Conservation (phyloP, 2,888 invertebrate species). For the Eilema caniola region DNA sequence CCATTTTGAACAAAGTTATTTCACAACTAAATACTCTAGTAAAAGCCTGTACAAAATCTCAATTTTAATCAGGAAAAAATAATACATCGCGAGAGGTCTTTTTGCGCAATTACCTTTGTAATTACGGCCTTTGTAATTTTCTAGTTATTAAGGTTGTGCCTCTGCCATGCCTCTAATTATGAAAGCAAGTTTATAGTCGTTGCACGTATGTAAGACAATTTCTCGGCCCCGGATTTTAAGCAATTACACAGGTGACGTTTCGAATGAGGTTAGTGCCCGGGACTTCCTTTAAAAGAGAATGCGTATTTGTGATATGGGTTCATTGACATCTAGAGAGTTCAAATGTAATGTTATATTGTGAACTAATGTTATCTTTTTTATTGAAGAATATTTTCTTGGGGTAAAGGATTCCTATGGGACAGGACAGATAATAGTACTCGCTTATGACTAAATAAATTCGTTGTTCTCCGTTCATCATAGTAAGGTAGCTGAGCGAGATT, state of each 20-base stretch:
- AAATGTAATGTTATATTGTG: background rate
- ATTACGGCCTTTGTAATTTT: slow-evolving; percentile 50
- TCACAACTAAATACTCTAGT: slow-evolving; percentile 19
- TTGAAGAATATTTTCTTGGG: background rate
- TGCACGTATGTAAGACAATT: slow-evolving; percentile 34
- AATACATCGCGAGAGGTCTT: slow-evolving; percentile 23
- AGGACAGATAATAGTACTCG: too few relatives aligned
- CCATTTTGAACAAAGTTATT: slow-evolving; percentile 26
- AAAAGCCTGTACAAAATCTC: slow-evolving; percentile 26
- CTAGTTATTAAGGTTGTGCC: slow-evolving; percentile 35
- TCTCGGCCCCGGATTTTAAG: slow-evolving; percentile 23
- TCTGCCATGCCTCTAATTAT: slow-evolving; percentile 38
- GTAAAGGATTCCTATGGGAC: background rate
- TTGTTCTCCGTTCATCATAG: too few relatives aligned
- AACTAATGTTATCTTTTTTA: too few relatives aligned
- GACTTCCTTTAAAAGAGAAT: background rate
- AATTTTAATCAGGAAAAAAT: slow-evolving; percentile 41
- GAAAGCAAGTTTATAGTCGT: slow-evolving; percentile 26
- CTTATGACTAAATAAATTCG: too few relatives aligned
- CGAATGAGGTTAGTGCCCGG: slow-evolving; percentile 5
- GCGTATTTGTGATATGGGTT: background rate
- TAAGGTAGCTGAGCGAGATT: too few relatives aligned
- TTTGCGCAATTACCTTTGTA: slow-evolving; percentile 45
- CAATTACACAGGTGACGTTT: slow-evolving; percentile 26
- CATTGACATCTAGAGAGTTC: background rate